Evolutionary conservation across 2,113 vertebrate genomes (phyloP).

Genomic region (Scatophagus argus): DNA sequence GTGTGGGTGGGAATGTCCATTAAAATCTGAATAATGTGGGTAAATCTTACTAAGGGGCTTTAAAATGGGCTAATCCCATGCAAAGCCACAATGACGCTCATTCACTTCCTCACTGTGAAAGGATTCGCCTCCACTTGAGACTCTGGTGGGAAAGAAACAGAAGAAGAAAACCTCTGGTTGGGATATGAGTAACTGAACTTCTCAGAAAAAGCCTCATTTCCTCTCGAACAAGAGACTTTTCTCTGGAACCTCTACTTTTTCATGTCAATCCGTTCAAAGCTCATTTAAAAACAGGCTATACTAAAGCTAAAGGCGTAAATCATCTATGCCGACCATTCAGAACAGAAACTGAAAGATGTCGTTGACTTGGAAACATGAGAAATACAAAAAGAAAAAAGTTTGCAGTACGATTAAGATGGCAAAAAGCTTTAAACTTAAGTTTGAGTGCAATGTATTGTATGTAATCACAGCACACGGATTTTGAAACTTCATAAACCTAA

Average conservation of each 20-base stretch:
- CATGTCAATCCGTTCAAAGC: constrained; percentile 30
- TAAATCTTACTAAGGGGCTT: constrained; percentile 79
- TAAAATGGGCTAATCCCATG: constrained; percentile 79
- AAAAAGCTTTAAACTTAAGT: background rate
- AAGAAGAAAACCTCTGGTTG: constrained; percentile 42
- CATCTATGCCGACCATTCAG: background rate
- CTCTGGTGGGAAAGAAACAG: constrained; percentile 66
- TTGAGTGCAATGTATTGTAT: background rate
- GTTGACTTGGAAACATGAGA: background rate
- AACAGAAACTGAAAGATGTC: background rate
- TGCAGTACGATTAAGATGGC: background rate
- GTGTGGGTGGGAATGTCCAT: constrained; percentile 65
- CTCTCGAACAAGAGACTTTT: constrained; percentile 34
- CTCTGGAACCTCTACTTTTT: constrained; percentile 3
- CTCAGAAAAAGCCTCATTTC: constrained; percentile 50
- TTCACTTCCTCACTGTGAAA: constrained; percentile 73
- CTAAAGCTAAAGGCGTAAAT: constrained; percentile 16
- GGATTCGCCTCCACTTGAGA: constrained; percentile 62
- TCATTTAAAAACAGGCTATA: constrained; percentile 15
- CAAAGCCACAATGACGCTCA: constrained; percentile 76
- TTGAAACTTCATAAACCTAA: constrained; percentile 1
- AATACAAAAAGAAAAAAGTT: background rate
- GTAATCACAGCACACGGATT: background rate
- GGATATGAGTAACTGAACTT: constrained; percentile 45
- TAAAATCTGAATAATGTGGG: constrained; percentile 75